A percentile compares a stretch with the other conserved stretches of the same genome.
Conservation (phyloP, 35 echinoderm and acorn worm genomes). For the Nesometra sesokonis region DNA sequence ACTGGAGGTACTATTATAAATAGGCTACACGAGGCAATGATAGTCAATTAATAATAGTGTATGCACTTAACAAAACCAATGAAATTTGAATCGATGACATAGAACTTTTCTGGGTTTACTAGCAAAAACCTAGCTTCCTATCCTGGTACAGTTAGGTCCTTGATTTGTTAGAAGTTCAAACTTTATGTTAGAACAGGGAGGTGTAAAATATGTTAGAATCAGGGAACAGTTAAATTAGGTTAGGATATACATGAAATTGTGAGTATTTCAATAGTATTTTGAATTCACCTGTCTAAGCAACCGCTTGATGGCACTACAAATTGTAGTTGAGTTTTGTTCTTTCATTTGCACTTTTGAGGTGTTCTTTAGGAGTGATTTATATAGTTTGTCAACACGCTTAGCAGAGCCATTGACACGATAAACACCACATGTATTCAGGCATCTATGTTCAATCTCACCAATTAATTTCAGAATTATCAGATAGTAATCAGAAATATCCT, state of each 20-base stretch:
- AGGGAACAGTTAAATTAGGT: too few species aligned
- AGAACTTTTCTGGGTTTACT: too few species aligned
- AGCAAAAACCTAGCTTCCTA: too few species aligned
- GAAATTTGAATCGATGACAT: too few species aligned
- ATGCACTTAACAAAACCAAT: too few species aligned
- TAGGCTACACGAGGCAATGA: too few species aligned
- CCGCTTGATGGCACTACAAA: neutral
- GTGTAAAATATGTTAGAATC: too few species aligned
- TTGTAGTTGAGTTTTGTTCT: neutral
- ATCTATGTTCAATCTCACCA: neutral
- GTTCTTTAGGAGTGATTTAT: neutral
- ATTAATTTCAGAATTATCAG: neutral
- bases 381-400: neutral
- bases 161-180: too few species aligned
- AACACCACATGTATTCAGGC: neutral
- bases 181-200: too few species aligned
- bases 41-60: too few species aligned
- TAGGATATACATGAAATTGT: neutral
- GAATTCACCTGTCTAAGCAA: neutral
- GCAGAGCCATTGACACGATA: neutral
- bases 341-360: neutral
- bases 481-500: neutral
- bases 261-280: neutral
- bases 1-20: too few species aligned
- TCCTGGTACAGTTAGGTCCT: too few species aligned